Evolutionary conservation across 2,797 vertebrate genomes (phyloP).

Genomic region (Crenuchus spilurus): DNA sequence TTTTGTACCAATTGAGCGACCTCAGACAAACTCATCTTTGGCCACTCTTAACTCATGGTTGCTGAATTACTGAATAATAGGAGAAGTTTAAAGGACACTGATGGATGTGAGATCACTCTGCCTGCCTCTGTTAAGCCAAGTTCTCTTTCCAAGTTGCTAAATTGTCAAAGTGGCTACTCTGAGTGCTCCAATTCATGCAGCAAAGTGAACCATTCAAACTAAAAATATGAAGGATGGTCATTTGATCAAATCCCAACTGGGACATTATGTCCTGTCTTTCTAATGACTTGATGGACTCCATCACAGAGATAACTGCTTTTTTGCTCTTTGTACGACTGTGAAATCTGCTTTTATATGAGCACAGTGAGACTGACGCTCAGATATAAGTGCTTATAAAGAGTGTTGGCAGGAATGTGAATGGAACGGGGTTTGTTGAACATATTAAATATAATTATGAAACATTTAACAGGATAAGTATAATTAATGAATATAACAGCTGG

Average conservation of each 20-base stretch:
- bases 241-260: neutral
- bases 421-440: no score
- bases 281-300: neutral
- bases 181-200: neutral
- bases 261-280: neutral
- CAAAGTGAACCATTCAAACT: neutral
- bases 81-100: neutral
- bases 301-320: neutral
- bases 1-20: neutral
- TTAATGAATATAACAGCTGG: no score
- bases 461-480: no score
- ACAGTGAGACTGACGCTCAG: no score
- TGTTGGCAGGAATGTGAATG: no score
- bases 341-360: neutral
- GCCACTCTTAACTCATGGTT: neutral
- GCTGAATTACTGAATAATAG: neutral
- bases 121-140: neutral
- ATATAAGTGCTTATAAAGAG: no score
- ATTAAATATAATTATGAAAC: no score
- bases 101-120: neutral
- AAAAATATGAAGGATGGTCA: neutral
- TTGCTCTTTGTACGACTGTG: neutral
- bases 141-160: neutral
- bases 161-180: neutral
- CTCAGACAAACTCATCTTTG: neutral